Evolutionary conservation across 2,113 vertebrate species (phyloP).

Genomic region (Hemiscyllium ocellatum): DNA sequence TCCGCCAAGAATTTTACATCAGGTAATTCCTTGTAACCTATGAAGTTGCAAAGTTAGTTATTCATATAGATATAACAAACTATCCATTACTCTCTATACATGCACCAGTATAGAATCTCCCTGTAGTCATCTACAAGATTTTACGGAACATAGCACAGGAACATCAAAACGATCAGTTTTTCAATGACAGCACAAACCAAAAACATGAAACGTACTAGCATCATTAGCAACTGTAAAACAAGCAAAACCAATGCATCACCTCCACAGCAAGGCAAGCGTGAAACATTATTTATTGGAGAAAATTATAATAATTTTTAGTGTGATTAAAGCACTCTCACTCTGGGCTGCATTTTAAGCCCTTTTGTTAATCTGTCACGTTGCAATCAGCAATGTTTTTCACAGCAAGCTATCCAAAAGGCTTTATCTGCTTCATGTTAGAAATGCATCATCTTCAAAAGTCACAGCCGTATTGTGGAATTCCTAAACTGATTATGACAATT

Average conservation of each 20-base stretch:
- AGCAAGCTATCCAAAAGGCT: neutral
- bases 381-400: neutral
- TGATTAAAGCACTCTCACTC: neutral
- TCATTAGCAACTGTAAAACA: neutral
- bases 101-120: neutral
- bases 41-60: neutral
- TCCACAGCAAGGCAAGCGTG: no score
- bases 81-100: neutral
- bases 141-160: neutral
- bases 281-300: neutral
- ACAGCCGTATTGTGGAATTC: neutral
- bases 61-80: neutral
- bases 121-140: neutral
- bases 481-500: neutral
- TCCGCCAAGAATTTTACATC: constrained; percentile 62
- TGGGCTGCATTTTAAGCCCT: neutral
- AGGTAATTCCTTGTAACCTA: constrained; percentile 75
- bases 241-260: neutral
- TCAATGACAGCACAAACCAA: neutral
- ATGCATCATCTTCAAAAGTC: neutral
- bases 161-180: neutral
- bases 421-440: neutral
- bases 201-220: neutral
- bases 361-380: neutral
- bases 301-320: neutral